A percentile compares a stretch with the other conserved stretches of the same genome.
These are phyloP conservation scores for Cuniculus paca DNA, from an alignment of 2,797 vertebrate genomes.

Conservation along the genomic window DNA sequence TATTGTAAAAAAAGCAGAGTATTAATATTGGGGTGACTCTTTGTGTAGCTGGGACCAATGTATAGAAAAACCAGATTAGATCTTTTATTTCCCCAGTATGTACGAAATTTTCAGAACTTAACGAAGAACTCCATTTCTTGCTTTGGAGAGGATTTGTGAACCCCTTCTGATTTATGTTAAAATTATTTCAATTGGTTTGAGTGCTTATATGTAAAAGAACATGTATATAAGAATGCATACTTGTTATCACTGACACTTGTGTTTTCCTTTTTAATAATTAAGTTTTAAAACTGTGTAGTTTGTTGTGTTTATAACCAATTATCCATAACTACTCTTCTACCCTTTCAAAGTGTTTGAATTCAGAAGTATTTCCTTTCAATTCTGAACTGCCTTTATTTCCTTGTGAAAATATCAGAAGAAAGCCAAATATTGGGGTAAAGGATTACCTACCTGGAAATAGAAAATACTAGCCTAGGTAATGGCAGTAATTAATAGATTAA, in stretches of 20 bases:
- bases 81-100: conserved; percentile 37
- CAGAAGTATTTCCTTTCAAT: conserved; percentile 10
- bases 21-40: neutral
- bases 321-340: neutral
- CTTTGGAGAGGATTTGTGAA: conserved; percentile 5
- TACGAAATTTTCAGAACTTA: conserved; percentile 20
- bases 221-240: neutral
- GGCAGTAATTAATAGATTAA: neutral
- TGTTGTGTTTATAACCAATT: conserved; percentile 7
- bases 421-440: neutral
- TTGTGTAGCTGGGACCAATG: neutral
- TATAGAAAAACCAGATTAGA: neutral
- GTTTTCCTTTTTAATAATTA: conserved; percentile 47
- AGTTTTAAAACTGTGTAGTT: neutral
- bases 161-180: neutral
- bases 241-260: neutral
- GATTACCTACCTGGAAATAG: neutral
- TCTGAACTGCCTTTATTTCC: neutral
- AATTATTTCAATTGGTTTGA: neutral
- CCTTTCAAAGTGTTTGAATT: conserved; percentile 49
- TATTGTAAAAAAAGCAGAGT: neutral
- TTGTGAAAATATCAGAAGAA: conserved; percentile 33
- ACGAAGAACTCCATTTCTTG: neutral
- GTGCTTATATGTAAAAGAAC: too few relatives aligned
- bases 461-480: neutral